phyloP scores from a whole-genome alignment of 2,888 invertebrate species.

The Hedya salicella region DNA sequence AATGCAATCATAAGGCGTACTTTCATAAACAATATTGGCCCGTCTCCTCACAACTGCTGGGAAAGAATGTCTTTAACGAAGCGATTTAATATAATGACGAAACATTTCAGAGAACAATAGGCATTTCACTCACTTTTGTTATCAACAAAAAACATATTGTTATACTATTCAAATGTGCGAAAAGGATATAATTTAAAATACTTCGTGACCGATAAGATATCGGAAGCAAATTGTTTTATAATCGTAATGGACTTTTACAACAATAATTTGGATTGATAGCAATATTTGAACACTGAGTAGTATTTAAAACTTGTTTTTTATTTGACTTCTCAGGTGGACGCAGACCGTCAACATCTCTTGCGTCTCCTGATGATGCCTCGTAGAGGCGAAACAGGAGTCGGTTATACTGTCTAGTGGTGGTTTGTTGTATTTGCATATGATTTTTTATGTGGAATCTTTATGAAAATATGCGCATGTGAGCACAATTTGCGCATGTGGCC shows the following conservation, averaged over 20 bases:
- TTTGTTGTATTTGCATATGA: too few species aligned
- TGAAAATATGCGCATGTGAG: too few species aligned
- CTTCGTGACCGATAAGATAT: conserved; percentile 37
- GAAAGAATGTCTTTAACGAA: conserved; percentile 27
- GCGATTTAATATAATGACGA: conserved; percentile 36
- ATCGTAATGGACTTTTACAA: not conserved
- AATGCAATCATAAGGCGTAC: conserved; percentile 1
- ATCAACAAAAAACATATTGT: conserved; percentile 31
- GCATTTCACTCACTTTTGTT: conserved; percentile 27
- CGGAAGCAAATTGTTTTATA: conserved; percentile 26
- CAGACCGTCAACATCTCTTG: too few species aligned
- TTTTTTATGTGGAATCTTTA: too few species aligned
- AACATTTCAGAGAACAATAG: conserved; percentile 38
- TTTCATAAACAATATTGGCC: conserved; percentile 8
- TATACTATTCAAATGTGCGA: conserved; percentile 39
- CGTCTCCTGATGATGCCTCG: too few species aligned
- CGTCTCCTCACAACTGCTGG: conserved; percentile 11
- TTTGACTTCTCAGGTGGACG: too few species aligned
- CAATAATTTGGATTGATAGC: not conserved
- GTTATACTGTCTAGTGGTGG: too few species aligned
- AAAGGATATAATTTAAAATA: conserved; percentile 28
- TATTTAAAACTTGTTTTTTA: too few species aligned
- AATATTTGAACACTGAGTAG: not conserved
- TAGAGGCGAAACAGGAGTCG: too few species aligned
- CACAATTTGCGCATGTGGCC: too few species aligned